phyloP scores from a whole-genome alignment of 53 echinoderm and acorn worm genomes.

The Echinarachnius parma region DNA sequence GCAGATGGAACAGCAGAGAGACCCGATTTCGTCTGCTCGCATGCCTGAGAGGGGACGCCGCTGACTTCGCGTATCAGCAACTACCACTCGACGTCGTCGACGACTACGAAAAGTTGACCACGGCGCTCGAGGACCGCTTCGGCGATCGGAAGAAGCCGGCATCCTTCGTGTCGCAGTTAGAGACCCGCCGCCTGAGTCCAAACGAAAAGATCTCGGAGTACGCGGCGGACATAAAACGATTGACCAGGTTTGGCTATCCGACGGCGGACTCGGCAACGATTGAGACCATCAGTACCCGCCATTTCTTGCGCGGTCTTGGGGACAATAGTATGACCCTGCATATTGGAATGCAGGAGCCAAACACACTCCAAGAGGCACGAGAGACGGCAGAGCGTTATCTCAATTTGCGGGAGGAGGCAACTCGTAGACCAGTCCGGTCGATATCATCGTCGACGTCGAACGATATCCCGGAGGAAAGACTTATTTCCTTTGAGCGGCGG shows the following conservation, averaged over 20 bases:
- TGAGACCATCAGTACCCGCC: conserved; percentile 38
- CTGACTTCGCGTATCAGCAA: conserved; percentile 18
- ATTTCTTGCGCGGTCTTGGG: conserved; percentile 29
- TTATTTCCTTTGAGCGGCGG: no score
- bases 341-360: conserved; percentile 38
- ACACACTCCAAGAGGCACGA: conserved; percentile 32
- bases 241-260: conserved; percentile 32
- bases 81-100: not conserved
- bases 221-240: conserved; percentile 27
- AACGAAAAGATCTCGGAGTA: conserved; percentile 20
- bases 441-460: not conserved
- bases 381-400: conserved; percentile 38
- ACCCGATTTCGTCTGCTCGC: conserved; percentile 29
- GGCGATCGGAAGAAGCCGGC: conserved; percentile 9
- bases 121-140: not conserved
- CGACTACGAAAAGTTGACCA: not conserved
- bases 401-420: conserved; percentile 1
- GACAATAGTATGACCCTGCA: conserved; percentile 44
- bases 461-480: no score
- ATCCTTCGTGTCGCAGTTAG: conserved; percentile 8
- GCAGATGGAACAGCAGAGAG: conserved; percentile 39
- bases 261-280: conserved; percentile 24
- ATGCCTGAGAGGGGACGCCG: conserved; percentile 47
- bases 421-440: conserved; percentile 1
- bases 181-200: not conserved